phyloP scores from a whole-genome alignment of 2,888 invertebrate species.

The Volucella inflata region DNA sequence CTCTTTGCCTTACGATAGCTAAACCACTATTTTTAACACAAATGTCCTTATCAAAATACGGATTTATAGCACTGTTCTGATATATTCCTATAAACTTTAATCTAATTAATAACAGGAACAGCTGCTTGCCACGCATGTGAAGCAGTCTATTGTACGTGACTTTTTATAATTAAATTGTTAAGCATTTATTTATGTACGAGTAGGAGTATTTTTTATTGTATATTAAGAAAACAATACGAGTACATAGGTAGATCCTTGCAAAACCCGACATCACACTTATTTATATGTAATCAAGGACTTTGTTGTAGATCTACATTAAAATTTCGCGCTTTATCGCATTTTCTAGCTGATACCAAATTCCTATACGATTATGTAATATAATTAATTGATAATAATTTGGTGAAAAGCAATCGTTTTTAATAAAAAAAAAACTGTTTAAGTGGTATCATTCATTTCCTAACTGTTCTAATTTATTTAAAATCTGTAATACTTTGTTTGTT shows the following conservation, averaged over 20 bases:
- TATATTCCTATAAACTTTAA: too few relatives aligned
- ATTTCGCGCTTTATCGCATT: constrained; percentile 29
- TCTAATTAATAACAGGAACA: constrained; percentile 12
- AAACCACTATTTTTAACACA: too few relatives aligned
- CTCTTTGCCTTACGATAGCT: too few relatives aligned
- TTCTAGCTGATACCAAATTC: not conserved
- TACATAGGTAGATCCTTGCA: constrained; percentile 16
- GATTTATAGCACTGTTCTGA: too few relatives aligned
- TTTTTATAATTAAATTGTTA: constrained; percentile 30
- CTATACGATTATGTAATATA: constrained; percentile 36
- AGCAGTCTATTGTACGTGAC: constrained; percentile 32
- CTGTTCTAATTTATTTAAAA: too few relatives aligned
- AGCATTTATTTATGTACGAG: too few relatives aligned
- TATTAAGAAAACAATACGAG: too few relatives aligned
- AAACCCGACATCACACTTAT: constrained; percentile 6
- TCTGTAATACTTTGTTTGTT: too few relatives aligned
- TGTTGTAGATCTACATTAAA: not conserved
- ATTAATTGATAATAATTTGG: constrained; percentile 7
- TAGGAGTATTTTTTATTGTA: too few relatives aligned
- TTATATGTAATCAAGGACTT: not conserved
- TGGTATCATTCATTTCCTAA: too few relatives aligned
- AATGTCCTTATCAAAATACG: too few relatives aligned
- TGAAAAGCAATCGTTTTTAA: not conserved
- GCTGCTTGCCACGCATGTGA: constrained; percentile 43
- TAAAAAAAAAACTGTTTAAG: too few relatives aligned